These are phyloP conservation scores for Melipona quadrifasciata DNA, from an alignment of 1,140 invertebrate genomes.

Conservation along the genomic window DNA sequence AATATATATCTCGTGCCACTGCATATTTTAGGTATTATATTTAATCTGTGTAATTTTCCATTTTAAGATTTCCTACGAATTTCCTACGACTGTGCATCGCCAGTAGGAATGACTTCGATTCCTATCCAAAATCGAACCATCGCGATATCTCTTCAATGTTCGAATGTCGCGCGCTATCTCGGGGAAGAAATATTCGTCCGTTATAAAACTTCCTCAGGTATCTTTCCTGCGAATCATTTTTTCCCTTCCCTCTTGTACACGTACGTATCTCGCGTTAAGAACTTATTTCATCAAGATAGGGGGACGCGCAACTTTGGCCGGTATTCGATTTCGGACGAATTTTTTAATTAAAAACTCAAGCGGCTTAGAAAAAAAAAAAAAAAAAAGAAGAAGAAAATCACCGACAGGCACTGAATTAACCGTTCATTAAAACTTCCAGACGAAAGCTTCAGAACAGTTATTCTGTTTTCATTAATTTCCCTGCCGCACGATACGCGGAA, in stretches of 20 bases:
- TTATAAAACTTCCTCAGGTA: neutral
- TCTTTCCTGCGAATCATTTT: neutral
- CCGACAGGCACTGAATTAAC: neutral
- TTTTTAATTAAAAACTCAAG: conserved; percentile 22
- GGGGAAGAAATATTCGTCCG: neutral
- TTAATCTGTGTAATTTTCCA: too few relatives aligned
- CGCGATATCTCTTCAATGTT: neutral
- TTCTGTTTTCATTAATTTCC: neutral
- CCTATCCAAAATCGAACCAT: too few relatives aligned
- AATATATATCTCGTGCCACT: too few relatives aligned
- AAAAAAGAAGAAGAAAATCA: neutral
- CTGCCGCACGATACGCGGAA: neutral
- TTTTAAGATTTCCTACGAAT: too few relatives aligned
- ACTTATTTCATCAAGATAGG: conserved; percentile 19
- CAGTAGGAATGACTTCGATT: neutral
- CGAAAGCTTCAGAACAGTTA: neutral
- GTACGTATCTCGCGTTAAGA: neutral
- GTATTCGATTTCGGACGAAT: neutral
- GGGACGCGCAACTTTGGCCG: neutral
- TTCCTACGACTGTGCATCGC: neutral
- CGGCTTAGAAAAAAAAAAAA: neutral
- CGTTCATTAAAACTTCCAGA: neutral
- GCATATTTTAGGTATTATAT: too few relatives aligned
- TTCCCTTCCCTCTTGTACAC: too few relatives aligned
- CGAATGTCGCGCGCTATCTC: neutral